Evolutionary conservation across 2,888 invertebrate species (phyloP).

Genomic region (Ligdia adustata): DNA sequence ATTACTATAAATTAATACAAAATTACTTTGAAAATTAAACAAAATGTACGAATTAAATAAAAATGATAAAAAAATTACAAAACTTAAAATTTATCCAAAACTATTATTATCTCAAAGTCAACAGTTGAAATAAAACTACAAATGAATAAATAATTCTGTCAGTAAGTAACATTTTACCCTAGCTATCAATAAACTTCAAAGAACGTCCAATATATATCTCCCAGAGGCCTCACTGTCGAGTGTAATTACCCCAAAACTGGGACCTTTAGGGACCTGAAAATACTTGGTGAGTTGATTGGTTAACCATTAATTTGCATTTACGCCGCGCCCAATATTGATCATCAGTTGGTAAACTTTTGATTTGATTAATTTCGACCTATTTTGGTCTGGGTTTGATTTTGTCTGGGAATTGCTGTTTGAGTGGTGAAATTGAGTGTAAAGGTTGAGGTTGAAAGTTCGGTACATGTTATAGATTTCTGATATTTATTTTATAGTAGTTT

Average conservation of each 20-base stretch:
- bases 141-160: too few relatives aligned
- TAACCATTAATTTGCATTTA: slow-evolving; percentile 9
- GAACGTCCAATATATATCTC: background rate
- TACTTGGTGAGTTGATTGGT: slow-evolving; percentile 12
- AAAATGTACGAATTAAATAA: too few relatives aligned
- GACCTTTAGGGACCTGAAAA: background rate
- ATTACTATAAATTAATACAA: too few relatives aligned
- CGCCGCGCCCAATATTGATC: slow-evolving; percentile 9
- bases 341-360: slow-evolving; percentile 13
- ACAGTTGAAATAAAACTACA: too few relatives aligned
- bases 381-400: slow-evolving; percentile 4
- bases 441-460: background rate
- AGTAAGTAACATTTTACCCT: too few relatives aligned
- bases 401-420: background rate
- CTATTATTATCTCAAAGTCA: too few relatives aligned
- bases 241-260: slow-evolving; percentile 12
- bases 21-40: too few relatives aligned
- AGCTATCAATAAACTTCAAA: slow-evolving; percentile 9
- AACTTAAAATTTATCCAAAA: too few relatives aligned
- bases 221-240: slow-evolving; percentile 6
- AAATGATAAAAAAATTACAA: too few relatives aligned
- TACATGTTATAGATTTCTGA: too few relatives aligned
- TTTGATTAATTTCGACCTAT: slow-evolving; percentile 21
- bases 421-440: background rate
- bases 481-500: too few relatives aligned